Evolutionary conservation across 2,797 vertebrate genomes (phyloP).

Genomic region (Euthynnus affinis): DNA sequence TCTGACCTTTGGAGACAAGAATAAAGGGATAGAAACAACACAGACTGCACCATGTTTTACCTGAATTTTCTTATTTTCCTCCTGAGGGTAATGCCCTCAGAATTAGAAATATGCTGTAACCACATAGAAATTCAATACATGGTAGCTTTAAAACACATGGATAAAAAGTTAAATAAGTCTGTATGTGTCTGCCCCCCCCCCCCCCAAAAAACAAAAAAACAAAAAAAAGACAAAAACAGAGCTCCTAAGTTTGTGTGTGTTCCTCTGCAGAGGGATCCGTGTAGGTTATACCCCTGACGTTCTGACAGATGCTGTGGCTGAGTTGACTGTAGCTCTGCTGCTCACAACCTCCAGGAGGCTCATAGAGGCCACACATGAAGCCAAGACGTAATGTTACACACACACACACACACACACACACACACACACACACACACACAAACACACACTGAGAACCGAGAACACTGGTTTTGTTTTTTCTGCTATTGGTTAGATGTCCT

Average conservation of each 20-base stretch:
- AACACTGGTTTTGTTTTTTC: too few species aligned
- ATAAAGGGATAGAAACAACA: too few species aligned
- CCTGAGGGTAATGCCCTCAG: too few species aligned
- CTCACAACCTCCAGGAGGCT: constrained; percentile 89
- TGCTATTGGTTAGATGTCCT: not conserved
- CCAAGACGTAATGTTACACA: constrained; percentile 77
- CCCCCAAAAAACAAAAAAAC: too few species aligned
- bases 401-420: not conserved
- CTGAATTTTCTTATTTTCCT: too few species aligned
- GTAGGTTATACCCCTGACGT: constrained; percentile 88
- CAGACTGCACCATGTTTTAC: too few species aligned
- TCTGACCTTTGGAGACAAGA: too few species aligned
- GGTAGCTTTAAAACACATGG: not conserved
- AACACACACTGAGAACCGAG: not conserved
- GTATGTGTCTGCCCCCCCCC: not conserved
- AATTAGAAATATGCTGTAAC: too few species aligned
- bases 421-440: not conserved
- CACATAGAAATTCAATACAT: too few species aligned
- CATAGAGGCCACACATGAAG: constrained; percentile 86
- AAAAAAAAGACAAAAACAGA: too few species aligned
- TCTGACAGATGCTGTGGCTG: constrained; percentile 85
- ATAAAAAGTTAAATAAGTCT: not conserved
- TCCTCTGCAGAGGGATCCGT: constrained; percentile 83
- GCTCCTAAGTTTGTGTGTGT: constrained; percentile 13
- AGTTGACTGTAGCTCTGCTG: constrained; percentile 86